Evolutionary conservation across 2,797 vertebrate genomes (phyloP), one percentile per base, ranked within the genome.

Genomic region (Mastacembelus armatus): DNA sequence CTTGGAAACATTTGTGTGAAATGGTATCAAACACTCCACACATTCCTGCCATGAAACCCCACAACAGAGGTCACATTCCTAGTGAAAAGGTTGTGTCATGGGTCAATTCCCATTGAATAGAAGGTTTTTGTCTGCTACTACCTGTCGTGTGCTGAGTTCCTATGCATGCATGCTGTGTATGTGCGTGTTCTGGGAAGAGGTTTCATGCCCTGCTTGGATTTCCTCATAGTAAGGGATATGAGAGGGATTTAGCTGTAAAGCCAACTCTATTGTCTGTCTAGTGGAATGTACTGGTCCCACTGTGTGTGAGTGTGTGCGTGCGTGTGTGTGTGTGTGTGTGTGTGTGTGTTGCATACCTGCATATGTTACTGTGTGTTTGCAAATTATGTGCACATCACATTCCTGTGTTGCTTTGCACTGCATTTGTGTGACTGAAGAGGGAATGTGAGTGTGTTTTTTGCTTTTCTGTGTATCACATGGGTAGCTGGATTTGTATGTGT

Each of bases 181-280:
- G 42, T 72, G 49, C 71, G 67, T 50, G 58, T 73, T 86, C 64
- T 74, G 71, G 80, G 85, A 81, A 86, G 74, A 80, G 84, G 81
- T 79, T 89, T 79, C 71, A 75, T 84, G 76, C 81, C 66, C 78
- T 74, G 82, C 62, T 74, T 77, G 72, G 79, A 77, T 89, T 89
- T 88, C 79, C 80, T 86, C 83, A 87, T 59, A 78, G 76, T 87
- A 56, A 81, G 88, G 83, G 80, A 89, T 88, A 89, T 75, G 61
- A 71, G 58, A 73, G 89, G 91, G 91, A 87, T 93, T 94, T 91
- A 88, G 83, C 67, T 19, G 51, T 66, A 92, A 93, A 93, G 89
- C 92, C 88, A 0, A 45, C 76, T 39, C 83, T 71, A 86, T 94
- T 94, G 92, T 92, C 73, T 72, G n/a, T 67, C 69, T 74, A 66